Evolutionary conservation across 2,113 vertebrate species (phyloP).

Genomic region (Nibea albiflora): DNA sequence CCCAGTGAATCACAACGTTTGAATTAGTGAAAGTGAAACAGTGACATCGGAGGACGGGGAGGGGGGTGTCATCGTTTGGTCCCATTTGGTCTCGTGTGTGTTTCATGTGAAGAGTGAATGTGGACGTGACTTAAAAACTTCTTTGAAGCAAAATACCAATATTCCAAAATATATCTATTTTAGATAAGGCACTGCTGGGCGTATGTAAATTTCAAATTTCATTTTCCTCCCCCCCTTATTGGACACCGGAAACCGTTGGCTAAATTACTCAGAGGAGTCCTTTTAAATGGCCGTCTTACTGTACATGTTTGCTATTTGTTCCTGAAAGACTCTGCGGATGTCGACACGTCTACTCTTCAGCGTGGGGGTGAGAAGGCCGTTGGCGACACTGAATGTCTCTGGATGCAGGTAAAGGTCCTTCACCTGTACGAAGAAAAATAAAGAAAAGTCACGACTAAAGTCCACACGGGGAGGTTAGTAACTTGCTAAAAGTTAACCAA

Average conservation of each 20-base stretch:
- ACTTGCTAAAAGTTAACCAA: neutral
- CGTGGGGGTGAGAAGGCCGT: constrained; percentile 86
- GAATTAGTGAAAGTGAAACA: constrained; percentile 27
- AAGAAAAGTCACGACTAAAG: neutral
- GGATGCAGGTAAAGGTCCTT: constrained; percentile 83
- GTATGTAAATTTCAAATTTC: neutral
- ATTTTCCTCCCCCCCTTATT: neutral
- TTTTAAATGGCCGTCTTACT: constrained; percentile 69
- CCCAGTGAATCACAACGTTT: neutral
- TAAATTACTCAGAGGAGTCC: constrained; percentile 16
- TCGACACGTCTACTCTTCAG: constrained; percentile 83
- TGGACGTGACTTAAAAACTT: constrained; percentile 40
- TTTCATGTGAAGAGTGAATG: constrained; percentile 39
- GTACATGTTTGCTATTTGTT: constrained; percentile 84
- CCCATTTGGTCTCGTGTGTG: constrained; percentile 10
- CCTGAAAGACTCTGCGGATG: constrained; percentile 80
- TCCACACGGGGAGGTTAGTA: neutral
- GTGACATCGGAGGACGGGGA: neutral
- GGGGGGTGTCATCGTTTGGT: neutral
- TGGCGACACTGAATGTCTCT: constrained; percentile 82
- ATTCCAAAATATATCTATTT: constrained; percentile 44
- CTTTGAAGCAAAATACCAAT: constrained; percentile 27
- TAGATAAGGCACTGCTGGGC: constrained; percentile 43
- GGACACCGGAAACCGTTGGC: neutral
- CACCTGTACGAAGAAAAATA: constrained; percentile 68